These are phyloP conservation scores for Mormyrus proboscirostris DNA, from an alignment of 2,797 vertebrate genomes.

Conservation along the genomic window DNA sequence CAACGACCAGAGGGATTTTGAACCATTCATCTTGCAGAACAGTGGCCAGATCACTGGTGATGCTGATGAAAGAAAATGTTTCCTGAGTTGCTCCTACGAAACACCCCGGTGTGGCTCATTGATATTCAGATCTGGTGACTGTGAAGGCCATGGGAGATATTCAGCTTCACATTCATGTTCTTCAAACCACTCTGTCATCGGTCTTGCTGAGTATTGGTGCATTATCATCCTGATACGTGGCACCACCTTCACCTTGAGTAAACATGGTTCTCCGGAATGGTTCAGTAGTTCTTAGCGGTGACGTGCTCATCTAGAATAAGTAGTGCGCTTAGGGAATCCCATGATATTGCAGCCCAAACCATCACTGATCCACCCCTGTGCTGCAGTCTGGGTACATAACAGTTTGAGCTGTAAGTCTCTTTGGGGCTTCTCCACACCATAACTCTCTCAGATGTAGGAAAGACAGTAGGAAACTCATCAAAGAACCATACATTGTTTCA, in stretches of 20 bases:
- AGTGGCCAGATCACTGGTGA: neutral
- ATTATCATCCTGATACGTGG: neutral
- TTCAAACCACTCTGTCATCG: neutral
- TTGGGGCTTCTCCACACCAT: neutral
- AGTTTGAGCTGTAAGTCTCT: neutral
- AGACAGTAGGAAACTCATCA: neutral
- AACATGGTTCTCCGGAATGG: neutral
- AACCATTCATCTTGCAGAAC: neutral
- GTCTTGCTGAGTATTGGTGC: neutral
- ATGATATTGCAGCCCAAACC: neutral
- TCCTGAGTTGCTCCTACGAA: neutral
- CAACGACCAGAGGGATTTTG: neutral
- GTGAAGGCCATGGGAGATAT: neutral
- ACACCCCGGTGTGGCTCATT: neutral
- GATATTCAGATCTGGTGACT: neutral
- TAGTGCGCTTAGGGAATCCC: neutral
- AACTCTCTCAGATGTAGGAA: neutral
- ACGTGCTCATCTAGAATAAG: neutral
- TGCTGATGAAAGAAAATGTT: neutral
- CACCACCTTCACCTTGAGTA: neutral
- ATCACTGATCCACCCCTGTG: neutral
- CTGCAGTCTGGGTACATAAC: neutral
- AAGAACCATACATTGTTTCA: neutral
- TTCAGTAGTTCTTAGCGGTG: neutral
- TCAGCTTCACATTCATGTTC: neutral